Percentiles rank a stretch among this genome's conserved stretches.
phyloP scores from a whole-genome alignment of 2,113 vertebrate genomes.

The Dipodomys ordii region DNA sequence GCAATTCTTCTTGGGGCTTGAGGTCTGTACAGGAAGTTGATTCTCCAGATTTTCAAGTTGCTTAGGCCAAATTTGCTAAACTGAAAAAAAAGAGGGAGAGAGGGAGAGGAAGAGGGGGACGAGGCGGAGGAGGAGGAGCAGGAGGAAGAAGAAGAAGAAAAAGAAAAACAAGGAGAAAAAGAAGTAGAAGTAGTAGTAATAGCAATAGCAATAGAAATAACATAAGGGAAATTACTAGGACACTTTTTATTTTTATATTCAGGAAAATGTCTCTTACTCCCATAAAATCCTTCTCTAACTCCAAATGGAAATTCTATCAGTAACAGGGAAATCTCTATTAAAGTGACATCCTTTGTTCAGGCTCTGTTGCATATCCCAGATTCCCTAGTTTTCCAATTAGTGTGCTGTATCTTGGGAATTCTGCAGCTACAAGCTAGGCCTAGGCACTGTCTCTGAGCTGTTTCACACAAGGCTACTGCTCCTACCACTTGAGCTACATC shows the following conservation, averaged over 20 bases:
- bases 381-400: not conserved
- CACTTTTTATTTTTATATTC: not conserved
- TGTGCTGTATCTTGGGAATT: not conserved
- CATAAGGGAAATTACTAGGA: not conserved
- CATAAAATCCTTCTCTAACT: not conserved
- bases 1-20: not conserved
- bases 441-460: no score
- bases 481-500: no score
- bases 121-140: no score
- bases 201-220: no score
- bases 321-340: not conserved
- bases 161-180: no score
- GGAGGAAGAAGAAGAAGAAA: no score
- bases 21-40: not conserved
- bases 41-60: not conserved
- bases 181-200: no score
- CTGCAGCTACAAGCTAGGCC: not conserved
- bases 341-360: not conserved
- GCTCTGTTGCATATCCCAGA: not conserved
- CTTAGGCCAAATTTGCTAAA: constrained; percentile 9
- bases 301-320: not conserved
- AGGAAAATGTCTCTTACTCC: not conserved
- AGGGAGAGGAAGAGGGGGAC: no score
- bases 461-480: no score
- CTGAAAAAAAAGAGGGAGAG: not conserved